These are phyloP conservation scores for Holacanthella duospinosa DNA, from an alignment of 2,888 invertebrate species.

Conservation along the genomic window DNA sequence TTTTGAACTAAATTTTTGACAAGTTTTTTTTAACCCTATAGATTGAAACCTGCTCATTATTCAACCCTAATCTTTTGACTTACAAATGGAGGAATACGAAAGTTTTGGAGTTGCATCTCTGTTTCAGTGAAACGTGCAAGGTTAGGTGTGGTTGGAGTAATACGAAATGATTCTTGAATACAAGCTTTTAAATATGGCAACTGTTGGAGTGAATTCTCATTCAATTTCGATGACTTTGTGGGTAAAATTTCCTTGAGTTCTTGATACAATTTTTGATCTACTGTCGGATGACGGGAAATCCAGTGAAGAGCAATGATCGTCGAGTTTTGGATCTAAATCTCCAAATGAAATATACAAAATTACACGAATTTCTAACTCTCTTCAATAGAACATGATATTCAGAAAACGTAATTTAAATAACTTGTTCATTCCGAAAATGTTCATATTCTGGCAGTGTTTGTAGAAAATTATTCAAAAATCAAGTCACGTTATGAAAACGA, in stretches of 20 bases:
- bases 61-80: too few relatives aligned
- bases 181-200: conserved; percentile 71
- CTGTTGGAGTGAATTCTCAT: conserved; percentile 51
- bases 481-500: too few relatives aligned
- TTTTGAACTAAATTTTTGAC: too few relatives aligned
- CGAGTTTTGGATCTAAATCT: conserved; percentile 67
- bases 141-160: conserved; percentile 66
- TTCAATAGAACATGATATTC: too few relatives aligned
- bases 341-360: conserved; percentile 4
- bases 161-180: conserved; percentile 60
- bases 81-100: conserved; percentile 60
- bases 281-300: conserved; percentile 56
- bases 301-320: conserved; percentile 65
- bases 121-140: conserved; percentile 64
- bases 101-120: conserved; percentile 56
- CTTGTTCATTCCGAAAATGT: too few relatives aligned
- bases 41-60: too few relatives aligned
- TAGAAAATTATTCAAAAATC: too few relatives aligned
- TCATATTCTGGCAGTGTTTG: too few relatives aligned
- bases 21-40: too few relatives aligned
- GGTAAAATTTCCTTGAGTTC: conserved; percentile 47
- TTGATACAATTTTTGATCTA: conserved; percentile 55
- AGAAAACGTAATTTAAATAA: too few relatives aligned
- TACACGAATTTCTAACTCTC: too few relatives aligned
- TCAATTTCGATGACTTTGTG: conserved; percentile 46